Evolutionary conservation across 2,888 invertebrate species (phyloP).

Genomic region (Tetropium fuscum): DNA sequence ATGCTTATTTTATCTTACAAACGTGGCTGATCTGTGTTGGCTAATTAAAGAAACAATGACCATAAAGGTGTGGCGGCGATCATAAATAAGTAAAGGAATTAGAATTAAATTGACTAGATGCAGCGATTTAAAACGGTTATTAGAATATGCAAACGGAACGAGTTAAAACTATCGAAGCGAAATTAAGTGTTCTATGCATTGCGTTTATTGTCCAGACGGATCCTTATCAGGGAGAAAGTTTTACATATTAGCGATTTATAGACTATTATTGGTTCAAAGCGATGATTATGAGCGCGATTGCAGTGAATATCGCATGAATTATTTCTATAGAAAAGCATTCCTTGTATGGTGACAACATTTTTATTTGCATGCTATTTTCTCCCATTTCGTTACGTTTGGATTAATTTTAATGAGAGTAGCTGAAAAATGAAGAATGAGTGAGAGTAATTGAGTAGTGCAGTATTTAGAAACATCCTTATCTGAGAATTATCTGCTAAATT

Average conservation of each 20-base stretch:
- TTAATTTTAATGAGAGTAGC: constrained; percentile 25
- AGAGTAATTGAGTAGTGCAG: too few relatives aligned
- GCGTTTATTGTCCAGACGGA: constrained; percentile 49
- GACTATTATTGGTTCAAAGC: constrained; percentile 56
- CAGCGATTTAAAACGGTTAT: constrained; percentile 40
- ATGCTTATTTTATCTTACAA: too few relatives aligned
- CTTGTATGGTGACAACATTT: constrained; percentile 39
- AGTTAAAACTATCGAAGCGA: constrained; percentile 42
- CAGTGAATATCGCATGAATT: constrained; percentile 46
- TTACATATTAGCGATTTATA: constrained; percentile 61
- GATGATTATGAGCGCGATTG: constrained; percentile 54
- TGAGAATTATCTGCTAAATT: too few relatives aligned
- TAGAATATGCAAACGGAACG: constrained; percentile 34
- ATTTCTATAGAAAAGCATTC: constrained; percentile 40
- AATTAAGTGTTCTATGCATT: constrained; percentile 53
- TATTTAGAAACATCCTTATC: too few relatives aligned
- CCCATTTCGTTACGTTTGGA: constrained; percentile 15
- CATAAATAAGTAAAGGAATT: constrained; percentile 45
- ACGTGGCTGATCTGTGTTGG: constrained; percentile 1
- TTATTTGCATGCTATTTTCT: constrained; percentile 27
- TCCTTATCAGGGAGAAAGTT: constrained; percentile 57
- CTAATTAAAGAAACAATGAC: constrained; percentile 35
- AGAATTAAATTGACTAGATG: constrained; percentile 45
- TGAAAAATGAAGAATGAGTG: too few relatives aligned
- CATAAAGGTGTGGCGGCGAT: constrained; percentile 39